Evolutionary conservation across 1,140 invertebrate genomes (phyloP).

Genomic region (Euwallacea similis): DNA sequence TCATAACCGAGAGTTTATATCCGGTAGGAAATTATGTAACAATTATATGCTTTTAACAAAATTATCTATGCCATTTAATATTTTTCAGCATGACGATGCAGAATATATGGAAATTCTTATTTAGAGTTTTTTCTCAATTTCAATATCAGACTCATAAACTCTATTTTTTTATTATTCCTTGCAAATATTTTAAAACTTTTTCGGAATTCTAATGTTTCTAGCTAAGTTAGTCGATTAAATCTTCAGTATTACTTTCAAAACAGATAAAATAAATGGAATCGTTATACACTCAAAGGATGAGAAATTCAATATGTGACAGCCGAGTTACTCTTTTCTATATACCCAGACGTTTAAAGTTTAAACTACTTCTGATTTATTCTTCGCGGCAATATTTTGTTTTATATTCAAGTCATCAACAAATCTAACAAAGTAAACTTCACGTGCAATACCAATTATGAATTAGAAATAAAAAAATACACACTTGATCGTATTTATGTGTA

Average conservation of each 20-base stretch:
- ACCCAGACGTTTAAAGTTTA: too few relatives aligned
- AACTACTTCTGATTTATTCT: too few relatives aligned
- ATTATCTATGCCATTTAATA: too few relatives aligned
- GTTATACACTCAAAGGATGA: not conserved
- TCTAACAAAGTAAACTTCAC: too few relatives aligned
- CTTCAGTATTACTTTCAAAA: conserved; percentile 1
- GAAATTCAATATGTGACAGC: not conserved
- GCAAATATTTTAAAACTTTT: not conserved
- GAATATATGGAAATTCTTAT: too few relatives aligned
- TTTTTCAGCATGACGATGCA: too few relatives aligned
- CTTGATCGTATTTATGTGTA: too few relatives aligned
- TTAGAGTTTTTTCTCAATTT: not conserved
- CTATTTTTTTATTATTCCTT: not conserved
- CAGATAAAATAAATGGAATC: not conserved
- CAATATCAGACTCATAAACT: not conserved
- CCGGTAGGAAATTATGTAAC: not conserved
- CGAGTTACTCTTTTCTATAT: not conserved
- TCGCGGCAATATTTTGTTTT: too few relatives aligned
- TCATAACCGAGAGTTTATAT: too few relatives aligned
- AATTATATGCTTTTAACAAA: not conserved
- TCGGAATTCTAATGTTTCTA: not conserved
- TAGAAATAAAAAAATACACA: too few relatives aligned
- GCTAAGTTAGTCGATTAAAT: not conserved
- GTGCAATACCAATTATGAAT: too few relatives aligned
- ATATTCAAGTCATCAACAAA: too few relatives aligned